Evolutionary conservation across 2,888 invertebrate genomes (phyloP).

Genomic region (Leptopilina myrica): DNA sequence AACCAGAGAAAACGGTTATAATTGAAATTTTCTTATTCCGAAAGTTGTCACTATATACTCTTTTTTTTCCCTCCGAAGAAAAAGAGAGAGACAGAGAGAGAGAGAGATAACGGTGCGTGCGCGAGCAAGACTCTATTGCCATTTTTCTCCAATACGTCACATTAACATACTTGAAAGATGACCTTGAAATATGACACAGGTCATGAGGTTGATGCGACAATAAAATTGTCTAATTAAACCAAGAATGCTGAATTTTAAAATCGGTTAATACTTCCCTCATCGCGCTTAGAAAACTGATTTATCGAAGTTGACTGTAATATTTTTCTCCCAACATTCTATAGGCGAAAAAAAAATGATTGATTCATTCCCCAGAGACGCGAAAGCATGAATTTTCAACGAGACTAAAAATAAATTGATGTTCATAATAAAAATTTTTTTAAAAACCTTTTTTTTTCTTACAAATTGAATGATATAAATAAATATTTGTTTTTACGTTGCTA

Average conservation of each 20-base stretch:
- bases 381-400: no score
- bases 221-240: not conserved
- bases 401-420: no score
- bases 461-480: no score
- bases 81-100: no score
- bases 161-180: constrained; percentile 30
- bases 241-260: constrained; percentile 6
- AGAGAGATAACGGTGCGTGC: constrained; percentile 17
- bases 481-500: no score
- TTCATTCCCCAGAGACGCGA: no score
- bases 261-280: not conserved
- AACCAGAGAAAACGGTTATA: constrained; percentile 13
- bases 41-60: not conserved
- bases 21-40: constrained; percentile 11
- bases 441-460: no score
- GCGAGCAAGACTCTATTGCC: not conserved
- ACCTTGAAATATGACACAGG: constrained; percentile 32
- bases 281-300: not conserved
- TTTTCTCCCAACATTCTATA: not conserved
- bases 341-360: not conserved
- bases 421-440: no score
- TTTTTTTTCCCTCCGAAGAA: no score
- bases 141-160: constrained; percentile 2
- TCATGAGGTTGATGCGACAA: constrained; percentile 25
- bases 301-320: not conserved